These are phyloP conservation scores for Ooceraea biroi DNA, from an alignment of 1,140 invertebrate genomes.

Conservation along the genomic window DNA sequence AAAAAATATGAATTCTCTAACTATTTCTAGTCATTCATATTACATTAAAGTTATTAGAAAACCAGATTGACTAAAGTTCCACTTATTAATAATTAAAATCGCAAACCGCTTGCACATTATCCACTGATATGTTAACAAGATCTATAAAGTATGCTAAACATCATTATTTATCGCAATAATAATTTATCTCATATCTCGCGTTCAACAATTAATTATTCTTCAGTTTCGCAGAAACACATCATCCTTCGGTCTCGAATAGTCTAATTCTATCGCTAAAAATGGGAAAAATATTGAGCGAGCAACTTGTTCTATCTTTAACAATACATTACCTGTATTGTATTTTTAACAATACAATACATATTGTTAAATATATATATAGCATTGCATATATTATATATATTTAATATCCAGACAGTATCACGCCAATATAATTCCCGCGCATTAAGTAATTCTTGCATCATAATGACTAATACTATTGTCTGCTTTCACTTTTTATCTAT, in stretches of 20 bases:
- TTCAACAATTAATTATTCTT: not conserved
- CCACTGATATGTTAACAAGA: not conserved
- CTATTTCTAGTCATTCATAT: not conserved
- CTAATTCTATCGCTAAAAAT: no score
- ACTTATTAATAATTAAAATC: not conserved
- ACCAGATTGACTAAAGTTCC: no score
- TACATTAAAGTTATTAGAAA: not conserved
- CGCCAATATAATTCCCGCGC: not conserved
- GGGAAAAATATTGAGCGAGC: no score
- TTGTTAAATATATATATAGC: not conserved
- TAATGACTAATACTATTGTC: not conserved
- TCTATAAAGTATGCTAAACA: not conserved
- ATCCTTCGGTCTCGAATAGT: no score
- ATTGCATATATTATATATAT: conserved; percentile 1
- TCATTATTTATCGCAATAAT: not conserved
- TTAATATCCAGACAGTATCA: conserved; percentile 5
- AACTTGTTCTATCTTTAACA: no score
- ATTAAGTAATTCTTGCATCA: conserved; percentile 11
- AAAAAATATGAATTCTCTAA: not conserved
- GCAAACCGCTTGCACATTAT: not conserved
- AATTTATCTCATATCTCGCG: not conserved
- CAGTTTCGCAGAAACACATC: no score
- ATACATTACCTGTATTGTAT: no score
- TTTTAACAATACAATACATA: no score
- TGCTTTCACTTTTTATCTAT: conserved; percentile 52